phyloP scores from a whole-genome alignment of 2,113 vertebrate species.

The Natator depressus region DNA sequence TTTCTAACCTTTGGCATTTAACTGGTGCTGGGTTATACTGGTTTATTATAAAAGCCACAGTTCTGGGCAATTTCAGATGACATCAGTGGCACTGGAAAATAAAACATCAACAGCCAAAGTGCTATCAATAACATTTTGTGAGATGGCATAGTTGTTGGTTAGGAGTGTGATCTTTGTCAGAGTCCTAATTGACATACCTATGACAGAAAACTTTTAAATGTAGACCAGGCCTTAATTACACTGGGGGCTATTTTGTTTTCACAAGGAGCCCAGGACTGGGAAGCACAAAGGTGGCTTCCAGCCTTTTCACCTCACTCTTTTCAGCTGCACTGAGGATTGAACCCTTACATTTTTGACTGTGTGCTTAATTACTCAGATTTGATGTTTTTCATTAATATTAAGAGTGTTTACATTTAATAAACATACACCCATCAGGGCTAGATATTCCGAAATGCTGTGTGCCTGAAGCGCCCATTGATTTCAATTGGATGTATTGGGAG shows the following conservation, averaged over 20 bases:
- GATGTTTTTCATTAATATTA: not conserved
- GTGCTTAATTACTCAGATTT: not conserved
- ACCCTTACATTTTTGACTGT: not conserved
- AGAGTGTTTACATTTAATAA: not conserved
- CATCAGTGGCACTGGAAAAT: not conserved
- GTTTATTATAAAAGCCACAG: not conserved
- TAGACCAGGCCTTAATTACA: not conserved
- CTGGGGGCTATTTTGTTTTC: not conserved
- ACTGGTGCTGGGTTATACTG: not conserved
- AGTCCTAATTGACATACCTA: not conserved
- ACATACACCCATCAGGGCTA: not conserved
- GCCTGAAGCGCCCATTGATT: not conserved
- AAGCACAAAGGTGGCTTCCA: not conserved
- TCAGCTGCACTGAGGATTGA: not conserved
- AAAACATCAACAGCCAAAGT: rapidly evolving
- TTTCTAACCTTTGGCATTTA: not conserved
- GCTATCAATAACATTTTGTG: not conserved
- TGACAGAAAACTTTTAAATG: not conserved
- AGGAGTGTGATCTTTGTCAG: not conserved
- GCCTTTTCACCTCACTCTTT: not conserved
- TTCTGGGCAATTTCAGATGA: not conserved
- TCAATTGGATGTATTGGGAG: not conserved
- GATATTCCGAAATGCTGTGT: not conserved
- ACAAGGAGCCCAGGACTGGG: not conserved
- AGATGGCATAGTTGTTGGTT: not conserved